These are phyloP conservation scores for Chaenogobius annularis DNA, from an alignment of 2,113 vertebrate genomes.

Conservation along the genomic window DNA sequence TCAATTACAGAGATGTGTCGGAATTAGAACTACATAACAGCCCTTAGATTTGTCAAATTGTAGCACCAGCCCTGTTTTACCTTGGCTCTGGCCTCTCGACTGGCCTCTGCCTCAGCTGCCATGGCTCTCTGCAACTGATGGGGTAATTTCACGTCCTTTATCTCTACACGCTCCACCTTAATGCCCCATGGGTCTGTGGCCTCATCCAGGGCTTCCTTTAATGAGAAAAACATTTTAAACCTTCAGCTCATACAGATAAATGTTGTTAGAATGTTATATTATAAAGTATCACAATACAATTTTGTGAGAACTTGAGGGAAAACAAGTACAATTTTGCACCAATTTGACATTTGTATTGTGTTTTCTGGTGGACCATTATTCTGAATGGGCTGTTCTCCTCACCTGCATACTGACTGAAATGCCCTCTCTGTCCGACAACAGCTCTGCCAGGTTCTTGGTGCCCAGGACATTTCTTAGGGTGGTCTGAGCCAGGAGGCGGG, in stretches of 20 bases:
- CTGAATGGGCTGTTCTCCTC: neutral
- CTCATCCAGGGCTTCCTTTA: conserved; percentile 77
- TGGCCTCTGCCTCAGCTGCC: conserved; percentile 87
- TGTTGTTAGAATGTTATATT: too few species aligned
- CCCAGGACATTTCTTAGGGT: conserved; percentile 85
- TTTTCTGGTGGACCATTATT: neutral
- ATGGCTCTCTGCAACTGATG: conserved; percentile 86
- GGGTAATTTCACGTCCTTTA: conserved; percentile 86
- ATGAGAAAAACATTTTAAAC: neutral
- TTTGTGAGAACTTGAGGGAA: too few species aligned
- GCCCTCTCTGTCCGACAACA: conserved; percentile 83
- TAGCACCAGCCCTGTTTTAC: conserved; percentile 55
- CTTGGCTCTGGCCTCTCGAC: conserved; percentile 82
- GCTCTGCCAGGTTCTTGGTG: conserved; percentile 83
- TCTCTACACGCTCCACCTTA: conserved; percentile 84
- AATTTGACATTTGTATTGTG: neutral
- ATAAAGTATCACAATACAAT: neutral
- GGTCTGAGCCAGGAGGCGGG: conserved; percentile 83
- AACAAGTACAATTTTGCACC: neutral
- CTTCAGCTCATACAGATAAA: neutral
- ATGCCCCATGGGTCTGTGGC: conserved; percentile 85
- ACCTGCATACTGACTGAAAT: conserved; percentile 85
- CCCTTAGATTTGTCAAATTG: too few species aligned
- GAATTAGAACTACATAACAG: neutral
- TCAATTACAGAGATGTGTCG: neutral